A percentile compares a stretch with the other conserved stretches of the same genome.
phyloP scores from a whole-genome alignment of 2,888 invertebrate species.

The Conistra vaccinii region DNA sequence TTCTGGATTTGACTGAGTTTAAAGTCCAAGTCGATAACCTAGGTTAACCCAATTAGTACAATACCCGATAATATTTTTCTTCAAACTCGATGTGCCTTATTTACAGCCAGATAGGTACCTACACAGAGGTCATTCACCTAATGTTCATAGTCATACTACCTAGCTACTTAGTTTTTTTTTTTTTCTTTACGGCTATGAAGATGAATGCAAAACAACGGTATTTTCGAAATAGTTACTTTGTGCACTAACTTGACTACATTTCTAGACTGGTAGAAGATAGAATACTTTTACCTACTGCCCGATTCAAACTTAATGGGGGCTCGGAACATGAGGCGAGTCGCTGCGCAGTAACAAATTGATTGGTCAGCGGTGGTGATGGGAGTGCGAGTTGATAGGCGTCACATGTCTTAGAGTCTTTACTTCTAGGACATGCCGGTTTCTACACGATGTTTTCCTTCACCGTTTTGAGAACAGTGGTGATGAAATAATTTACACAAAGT shows the following conservation, averaged over 20 bases:
- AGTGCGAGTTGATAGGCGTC: no score
- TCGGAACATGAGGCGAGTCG: no score
- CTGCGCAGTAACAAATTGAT: no score
- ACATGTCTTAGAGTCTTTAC: no score
- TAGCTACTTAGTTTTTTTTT: background rate
- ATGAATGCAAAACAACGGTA: background rate
- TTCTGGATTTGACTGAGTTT: background rate
- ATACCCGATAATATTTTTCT: background rate
- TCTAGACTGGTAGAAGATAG: background rate
- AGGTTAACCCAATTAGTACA: background rate
- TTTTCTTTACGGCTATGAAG: background rate
- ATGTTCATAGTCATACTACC: background rate
- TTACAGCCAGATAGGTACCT: background rate
- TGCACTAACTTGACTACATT: background rate
- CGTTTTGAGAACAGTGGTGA: no score
- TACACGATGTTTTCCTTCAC: no score
- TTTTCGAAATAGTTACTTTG: background rate
- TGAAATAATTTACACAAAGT: no score
- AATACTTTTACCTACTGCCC: no score
- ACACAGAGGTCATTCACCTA: background rate
- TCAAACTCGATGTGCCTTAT: background rate
- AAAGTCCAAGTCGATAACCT: constrained; percentile 6
- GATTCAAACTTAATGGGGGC: no score
- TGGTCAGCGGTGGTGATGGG: no score
- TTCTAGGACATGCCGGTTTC: no score